A percentile compares a stretch with the other conserved stretches of the same genome.
phyloP scores from a whole-genome alignment of 1,140 invertebrate species.

The Lordiphosa stackelbergi region DNA sequence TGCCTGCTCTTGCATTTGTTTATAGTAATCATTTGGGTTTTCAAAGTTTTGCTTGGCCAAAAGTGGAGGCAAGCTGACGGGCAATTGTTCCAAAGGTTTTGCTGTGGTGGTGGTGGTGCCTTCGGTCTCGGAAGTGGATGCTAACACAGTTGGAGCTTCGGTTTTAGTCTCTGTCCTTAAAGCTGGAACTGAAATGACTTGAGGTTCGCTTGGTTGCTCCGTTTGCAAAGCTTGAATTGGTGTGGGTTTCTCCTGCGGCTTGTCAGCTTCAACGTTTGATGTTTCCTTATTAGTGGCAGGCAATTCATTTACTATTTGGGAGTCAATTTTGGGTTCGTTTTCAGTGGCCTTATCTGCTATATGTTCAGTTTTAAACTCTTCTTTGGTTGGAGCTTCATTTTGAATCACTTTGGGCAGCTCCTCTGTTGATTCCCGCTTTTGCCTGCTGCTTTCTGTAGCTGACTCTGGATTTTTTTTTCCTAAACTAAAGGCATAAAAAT shows the following conservation, averaged over 20 bases:
- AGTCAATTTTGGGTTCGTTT: too few species aligned
- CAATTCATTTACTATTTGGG: too few species aligned
- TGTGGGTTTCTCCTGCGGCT: not conserved
- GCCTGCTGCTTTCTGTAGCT: too few species aligned
- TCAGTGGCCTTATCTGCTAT: not conserved
- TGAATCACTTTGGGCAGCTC: too few species aligned
- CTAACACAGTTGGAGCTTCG: too few species aligned
- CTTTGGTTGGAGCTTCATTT: too few species aligned
- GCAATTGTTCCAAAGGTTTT: constrained; percentile 1
- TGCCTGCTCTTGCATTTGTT: constrained; percentile 35
- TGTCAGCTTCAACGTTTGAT: not conserved
- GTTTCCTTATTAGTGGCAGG: too few species aligned
- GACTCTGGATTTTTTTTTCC: too few species aligned
- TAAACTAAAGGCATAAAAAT: too few species aligned
- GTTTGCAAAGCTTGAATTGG: not conserved
- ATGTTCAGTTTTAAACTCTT: not conserved
- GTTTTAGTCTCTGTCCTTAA: not conserved
- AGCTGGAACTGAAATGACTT: not conserved
- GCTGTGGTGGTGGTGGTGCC: not conserved
- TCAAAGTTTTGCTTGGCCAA: constrained; percentile 45
- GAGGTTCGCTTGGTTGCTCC: not conserved
- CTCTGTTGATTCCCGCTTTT: too few species aligned
- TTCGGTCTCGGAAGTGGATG: not conserved
- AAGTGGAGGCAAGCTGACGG: constrained; percentile 39
- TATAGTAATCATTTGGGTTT: constrained; percentile 53